Base-by-base conservation (phyloP, 2,797 vertebrate species). In the Galago senegalensis region DNA sequence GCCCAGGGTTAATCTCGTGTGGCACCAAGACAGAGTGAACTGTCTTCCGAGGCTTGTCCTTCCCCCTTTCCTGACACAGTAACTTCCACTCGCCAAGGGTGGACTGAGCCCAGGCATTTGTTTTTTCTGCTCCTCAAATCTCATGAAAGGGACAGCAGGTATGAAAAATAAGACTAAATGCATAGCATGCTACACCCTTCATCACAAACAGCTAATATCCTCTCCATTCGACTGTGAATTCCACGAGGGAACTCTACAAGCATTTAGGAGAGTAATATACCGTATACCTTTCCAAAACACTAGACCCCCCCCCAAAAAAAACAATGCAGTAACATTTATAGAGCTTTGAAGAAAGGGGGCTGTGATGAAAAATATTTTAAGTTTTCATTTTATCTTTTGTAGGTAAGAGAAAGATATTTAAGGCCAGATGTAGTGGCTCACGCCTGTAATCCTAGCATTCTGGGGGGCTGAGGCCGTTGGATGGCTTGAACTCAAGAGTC, bases 151-250 rank as follows among this genome's bases (percentile, higher is more conserved):
- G 58, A 56, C 34, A 76, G 49, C 49, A 43, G 56, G 81, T 79
- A 27, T 60, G 60, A 86, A 88, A 92, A 93, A 46, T 18, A 56
- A 83, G 81, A 29, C 60, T 27, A 79, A 72, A 76, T 70, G 60
- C 43, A 69, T 31, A 75, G 60, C 27, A 40, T 34, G 7, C 6
- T 46, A 17, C 27, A 58, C 56, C 49, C 16, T 43, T n/a, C 21
- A 56, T 63, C 63, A 29, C 53, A 86, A 53, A 34, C 18, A 5
- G 69, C 4, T 40, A 25, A 34, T 75, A 40, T 79, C 72, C 76
- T 53, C 81, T 81, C 65, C 34, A 12, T n/a, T 10, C 70, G 31
- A 65, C 25, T 37, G 43, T 81, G 60, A 61, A 77, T 85, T 81
- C 61, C 29, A 60, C 6, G 14, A 25, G 27, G 79, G 23, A 56